Evolutionary conservation across 2,113 vertebrate species (phyloP).

Genomic region (Limnothrissa miodon): DNA sequence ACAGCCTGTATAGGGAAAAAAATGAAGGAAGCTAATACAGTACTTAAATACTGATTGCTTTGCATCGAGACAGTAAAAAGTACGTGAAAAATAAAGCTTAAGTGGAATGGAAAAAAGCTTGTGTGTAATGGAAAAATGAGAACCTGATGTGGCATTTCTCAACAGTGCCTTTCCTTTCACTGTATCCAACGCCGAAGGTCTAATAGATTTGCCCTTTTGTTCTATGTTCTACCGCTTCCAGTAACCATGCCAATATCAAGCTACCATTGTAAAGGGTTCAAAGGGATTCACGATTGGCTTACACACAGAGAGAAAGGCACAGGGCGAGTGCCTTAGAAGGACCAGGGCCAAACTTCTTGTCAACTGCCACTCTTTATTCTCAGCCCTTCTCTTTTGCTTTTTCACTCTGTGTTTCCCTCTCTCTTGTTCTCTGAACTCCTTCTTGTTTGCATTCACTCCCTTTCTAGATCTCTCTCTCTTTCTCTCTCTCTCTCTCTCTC

Average conservation of each 20-base stretch:
- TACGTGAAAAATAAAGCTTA: not conserved
- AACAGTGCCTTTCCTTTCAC: conserved; percentile 38
- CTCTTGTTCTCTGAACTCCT: conserved; percentile 15
- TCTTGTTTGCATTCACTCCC: conserved; percentile 46
- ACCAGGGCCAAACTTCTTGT: conserved; percentile 54
- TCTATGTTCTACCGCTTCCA: conserved; percentile 25
- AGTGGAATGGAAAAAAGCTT: no score
- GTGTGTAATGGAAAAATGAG: not conserved
- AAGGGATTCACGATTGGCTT: conserved; percentile 27
- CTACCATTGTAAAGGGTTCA: conserved; percentile 27
- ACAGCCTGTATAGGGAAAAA: not conserved
- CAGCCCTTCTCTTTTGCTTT: conserved; percentile 16
- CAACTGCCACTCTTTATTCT: conserved; percentile 50
- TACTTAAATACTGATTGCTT: not conserved
- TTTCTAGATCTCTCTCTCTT: conserved; percentile 35
- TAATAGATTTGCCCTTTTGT: conserved; percentile 43
- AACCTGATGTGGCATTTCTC: conserved; percentile 25
- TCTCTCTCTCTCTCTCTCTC: conserved; percentile 14
- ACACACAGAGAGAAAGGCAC: conserved; percentile 23
- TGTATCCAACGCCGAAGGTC: conserved; percentile 29
- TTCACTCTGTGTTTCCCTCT: conserved; percentile 23
- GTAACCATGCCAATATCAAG: conserved; percentile 35
- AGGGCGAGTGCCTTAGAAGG: conserved; percentile 38
- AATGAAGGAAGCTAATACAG: not conserved
- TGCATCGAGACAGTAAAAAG: not conserved